Evolutionary conservation across 2,888 invertebrate genomes (phyloP).

Genomic region (Rhynchonema sp.): DNA sequence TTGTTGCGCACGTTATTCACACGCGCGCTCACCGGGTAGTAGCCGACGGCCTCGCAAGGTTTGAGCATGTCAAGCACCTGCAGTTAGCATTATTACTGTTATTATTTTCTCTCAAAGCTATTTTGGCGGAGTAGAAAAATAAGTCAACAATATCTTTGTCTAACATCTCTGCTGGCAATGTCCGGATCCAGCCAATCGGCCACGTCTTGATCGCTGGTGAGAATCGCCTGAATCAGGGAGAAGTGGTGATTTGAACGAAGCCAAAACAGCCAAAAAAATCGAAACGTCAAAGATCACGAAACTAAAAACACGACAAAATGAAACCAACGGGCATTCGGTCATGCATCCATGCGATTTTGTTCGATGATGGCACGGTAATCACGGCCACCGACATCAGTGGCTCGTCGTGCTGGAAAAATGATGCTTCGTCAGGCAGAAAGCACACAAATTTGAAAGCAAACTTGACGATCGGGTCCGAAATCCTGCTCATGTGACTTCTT

Average conservation of each 20-base stretch:
- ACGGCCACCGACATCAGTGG: not conserved
- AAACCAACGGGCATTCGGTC: slow-evolving; percentile 1
- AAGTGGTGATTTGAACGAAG: too few relatives aligned
- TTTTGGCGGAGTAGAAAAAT: not conserved
- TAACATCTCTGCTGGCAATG: not conserved
- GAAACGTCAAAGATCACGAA: too few relatives aligned
- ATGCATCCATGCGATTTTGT: not conserved
- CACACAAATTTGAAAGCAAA: too few relatives aligned
- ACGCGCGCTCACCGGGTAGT: not conserved
- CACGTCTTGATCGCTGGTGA: not conserved
- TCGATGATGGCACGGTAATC: not conserved
- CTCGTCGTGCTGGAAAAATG: not conserved
- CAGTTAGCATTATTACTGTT: too few relatives aligned
- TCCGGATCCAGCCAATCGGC: not conserved
- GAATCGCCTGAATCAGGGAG: not conserved
- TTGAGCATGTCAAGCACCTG: not conserved
- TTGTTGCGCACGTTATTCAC: not conserved
- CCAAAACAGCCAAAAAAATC: too few relatives aligned
- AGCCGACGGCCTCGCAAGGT: not conserved
- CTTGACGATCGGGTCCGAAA: too few relatives aligned
- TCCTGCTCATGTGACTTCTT: too few relatives aligned
- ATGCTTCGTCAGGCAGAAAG: too few relatives aligned
- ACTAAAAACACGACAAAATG: too few relatives aligned
- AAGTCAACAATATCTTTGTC: not conserved
- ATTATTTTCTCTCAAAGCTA: too few relatives aligned